A percentile compares a stretch with the other conserved stretches of the same genome.
phyloP scores from a whole-genome alignment of 2,888 invertebrate genomes.

The Cephus pygmeus region DNA sequence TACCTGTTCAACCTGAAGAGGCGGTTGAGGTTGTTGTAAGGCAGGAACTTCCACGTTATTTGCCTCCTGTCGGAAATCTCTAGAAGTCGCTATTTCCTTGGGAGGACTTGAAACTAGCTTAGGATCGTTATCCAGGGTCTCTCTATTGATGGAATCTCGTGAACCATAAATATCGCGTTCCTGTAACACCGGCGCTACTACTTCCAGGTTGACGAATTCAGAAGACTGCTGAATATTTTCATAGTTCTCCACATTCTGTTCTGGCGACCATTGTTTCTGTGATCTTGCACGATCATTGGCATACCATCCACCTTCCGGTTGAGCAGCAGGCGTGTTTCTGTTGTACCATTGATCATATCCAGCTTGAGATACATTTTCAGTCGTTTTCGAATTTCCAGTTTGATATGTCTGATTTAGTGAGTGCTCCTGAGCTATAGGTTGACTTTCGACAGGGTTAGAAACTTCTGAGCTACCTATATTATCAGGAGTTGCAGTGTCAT shows the following conservation, averaged over 20 bases:
- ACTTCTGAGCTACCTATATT: conserved; percentile 28
- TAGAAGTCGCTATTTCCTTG: conserved; percentile 37
- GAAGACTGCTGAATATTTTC: conserved; percentile 55
- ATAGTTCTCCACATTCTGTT: conserved; percentile 58
- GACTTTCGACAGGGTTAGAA: conserved; percentile 30
- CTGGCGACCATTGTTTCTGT: conserved; percentile 41
- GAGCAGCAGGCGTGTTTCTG: conserved; percentile 39
- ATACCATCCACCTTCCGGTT: conserved; percentile 48
- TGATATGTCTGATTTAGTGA: conserved; percentile 17
- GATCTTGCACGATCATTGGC: conserved; percentile 39
- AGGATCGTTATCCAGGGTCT: conserved; percentile 58
- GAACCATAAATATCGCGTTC: conserved; percentile 58
- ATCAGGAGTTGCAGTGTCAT: conserved; percentile 21
- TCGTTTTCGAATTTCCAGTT: conserved; percentile 17
- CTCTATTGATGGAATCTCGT: conserved; percentile 49
- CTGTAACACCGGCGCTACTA: conserved; percentile 51
- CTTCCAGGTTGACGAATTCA: conserved; percentile 59
- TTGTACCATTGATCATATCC: conserved; percentile 63
- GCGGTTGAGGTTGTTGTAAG: conserved; percentile 36
- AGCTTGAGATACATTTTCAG: conserved; percentile 34
- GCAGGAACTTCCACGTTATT: conserved; percentile 54
- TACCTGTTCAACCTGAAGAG: conserved; percentile 46
- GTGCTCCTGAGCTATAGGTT: conserved; percentile 30
- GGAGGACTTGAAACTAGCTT: conserved; percentile 28
- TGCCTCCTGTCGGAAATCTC: conserved; percentile 49